Evolutionary conservation across 1,140 invertebrate species (phyloP), one percentile per base, ranked within the genome.

Genomic region (Tetramorium parvispinum): DNA sequence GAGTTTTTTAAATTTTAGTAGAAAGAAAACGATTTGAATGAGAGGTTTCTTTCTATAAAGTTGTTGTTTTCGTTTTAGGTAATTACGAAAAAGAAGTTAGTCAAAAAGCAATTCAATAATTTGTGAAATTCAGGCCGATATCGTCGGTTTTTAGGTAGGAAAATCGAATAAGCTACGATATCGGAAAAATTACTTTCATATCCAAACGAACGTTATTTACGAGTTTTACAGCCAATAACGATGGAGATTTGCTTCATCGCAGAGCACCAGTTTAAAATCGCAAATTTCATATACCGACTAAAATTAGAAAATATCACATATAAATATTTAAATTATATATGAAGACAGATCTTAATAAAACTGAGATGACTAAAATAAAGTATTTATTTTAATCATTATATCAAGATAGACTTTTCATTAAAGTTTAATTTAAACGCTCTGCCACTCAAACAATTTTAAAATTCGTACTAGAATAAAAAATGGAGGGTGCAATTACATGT

Each of bases 101-200:
- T 57, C 18, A 73, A 73, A n/a, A 59, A 18, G 66, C 68, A 46
- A 82, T 59, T 57, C 66, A 53, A 57, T 82, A 73, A 82, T 83
- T 83, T 55, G n/a, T 46, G 13, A 59, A 82, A 43, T 73, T 32
- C 13, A 1, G 18, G 3, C 13, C 43, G n/a, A 59, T 49, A 73
- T 32, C 7, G 43, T 13, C 8, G 18, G 27, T 61, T 59, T 73
- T 73, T 83, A 57, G 21, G 3, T 46, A 70, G 32, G 13, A 24
- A 75, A 75, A 75, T 83, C 27, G 68, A 49, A 59, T 71, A 43
- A 83, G 40, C 55, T n/a, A 11, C 24, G 32, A 37, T 83, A 83
- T 83, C 79, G 24, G 43, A 83, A 61, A 83, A 73, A 32, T 73
- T 83, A 75, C n/a, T 83, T 61, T 83, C 24, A 21, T 49, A n/a